These are phyloP conservation scores for Glomeris maerens DNA, from an alignment of 1,140 invertebrate genomes.

Conservation along the genomic window DNA sequence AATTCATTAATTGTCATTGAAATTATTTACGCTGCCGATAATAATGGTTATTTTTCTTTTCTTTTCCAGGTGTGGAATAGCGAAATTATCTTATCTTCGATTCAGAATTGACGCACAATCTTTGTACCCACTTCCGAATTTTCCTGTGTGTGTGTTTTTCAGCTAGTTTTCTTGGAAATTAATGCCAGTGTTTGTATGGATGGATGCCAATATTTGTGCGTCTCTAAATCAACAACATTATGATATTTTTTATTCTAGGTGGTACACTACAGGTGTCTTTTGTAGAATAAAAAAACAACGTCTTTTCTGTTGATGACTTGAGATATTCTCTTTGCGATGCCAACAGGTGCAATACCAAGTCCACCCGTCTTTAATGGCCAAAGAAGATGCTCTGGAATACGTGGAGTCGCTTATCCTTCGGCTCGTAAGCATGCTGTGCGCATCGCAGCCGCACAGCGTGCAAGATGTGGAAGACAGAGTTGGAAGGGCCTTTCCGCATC, in stretches of 20 bases:
- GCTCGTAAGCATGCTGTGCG: constrained; percentile 73
- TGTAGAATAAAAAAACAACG: neutral
- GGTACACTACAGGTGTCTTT: neutral
- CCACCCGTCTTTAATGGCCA: constrained; percentile 67
- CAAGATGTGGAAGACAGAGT: constrained; percentile 82
- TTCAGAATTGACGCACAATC: too few relatives aligned
- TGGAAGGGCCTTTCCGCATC: constrained; percentile 59
- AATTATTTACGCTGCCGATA: too few relatives aligned
- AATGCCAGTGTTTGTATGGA: neutral
- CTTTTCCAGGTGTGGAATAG: too few relatives aligned
- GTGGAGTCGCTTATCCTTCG: constrained; percentile 81
- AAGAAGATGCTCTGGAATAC: constrained; percentile 81
- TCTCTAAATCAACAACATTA: too few relatives aligned
- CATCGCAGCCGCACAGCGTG: constrained; percentile 47
- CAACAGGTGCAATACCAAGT: constrained; percentile 76
- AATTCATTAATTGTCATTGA: too few relatives aligned
- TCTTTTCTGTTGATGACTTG: constrained; percentile 1
- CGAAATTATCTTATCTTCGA: too few relatives aligned
- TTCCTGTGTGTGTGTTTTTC: neutral
- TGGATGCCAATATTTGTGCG: too few relatives aligned
- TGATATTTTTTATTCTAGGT: too few relatives aligned
- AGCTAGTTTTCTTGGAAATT: constrained; percentile 8
- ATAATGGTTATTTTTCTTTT: too few relatives aligned
- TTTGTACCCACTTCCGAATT: too few relatives aligned
- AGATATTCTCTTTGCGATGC: constrained; percentile 11